phyloP scores from a whole-genome alignment of 1,140 invertebrate genomes.

The Drosophila bocqueti region DNA sequence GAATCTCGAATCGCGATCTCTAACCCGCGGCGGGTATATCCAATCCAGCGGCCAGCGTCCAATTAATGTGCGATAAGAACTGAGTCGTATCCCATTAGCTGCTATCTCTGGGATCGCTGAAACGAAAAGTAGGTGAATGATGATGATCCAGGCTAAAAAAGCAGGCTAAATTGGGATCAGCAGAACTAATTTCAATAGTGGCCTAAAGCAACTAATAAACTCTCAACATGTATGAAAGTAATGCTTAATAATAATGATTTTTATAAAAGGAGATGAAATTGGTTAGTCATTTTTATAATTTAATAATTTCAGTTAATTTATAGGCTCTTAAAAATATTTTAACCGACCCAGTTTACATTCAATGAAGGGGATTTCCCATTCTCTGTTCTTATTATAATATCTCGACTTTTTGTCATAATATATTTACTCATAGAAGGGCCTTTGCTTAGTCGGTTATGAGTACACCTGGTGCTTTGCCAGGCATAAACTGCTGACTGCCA shows the following conservation, averaged over 20 bases:
- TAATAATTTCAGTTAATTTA: neutral
- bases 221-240: neutral
- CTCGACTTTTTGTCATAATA: neutral
- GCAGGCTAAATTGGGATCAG: constrained; percentile 6
- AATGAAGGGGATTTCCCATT: neutral
- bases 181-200: constrained; percentile 8
- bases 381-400: too few relatives aligned
- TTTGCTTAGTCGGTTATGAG: constrained; percentile 1
- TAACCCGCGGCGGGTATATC: constrained; percentile 43
- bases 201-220: neutral
- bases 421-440: neutral
- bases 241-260: neutral
- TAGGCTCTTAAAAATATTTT: neutral
- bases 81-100: constrained; percentile 24
- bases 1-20: constrained; percentile 34
- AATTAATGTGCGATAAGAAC: constrained; percentile 43
- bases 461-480: constrained; percentile 3
- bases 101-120: constrained; percentile 3
- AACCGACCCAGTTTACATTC: neutral
- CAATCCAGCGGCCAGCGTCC: constrained; percentile 35
- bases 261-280: neutral
- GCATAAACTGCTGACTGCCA: constrained; percentile 33
- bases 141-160: constrained; percentile 11
- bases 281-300: neutral
- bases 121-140: constrained; percentile 36